A percentile compares a stretch with the other conserved stretches of the same genome.
Evolutionary conservation across 2,113 vertebrate genomes (phyloP).

Genomic region (Mastomys coucha): DNA sequence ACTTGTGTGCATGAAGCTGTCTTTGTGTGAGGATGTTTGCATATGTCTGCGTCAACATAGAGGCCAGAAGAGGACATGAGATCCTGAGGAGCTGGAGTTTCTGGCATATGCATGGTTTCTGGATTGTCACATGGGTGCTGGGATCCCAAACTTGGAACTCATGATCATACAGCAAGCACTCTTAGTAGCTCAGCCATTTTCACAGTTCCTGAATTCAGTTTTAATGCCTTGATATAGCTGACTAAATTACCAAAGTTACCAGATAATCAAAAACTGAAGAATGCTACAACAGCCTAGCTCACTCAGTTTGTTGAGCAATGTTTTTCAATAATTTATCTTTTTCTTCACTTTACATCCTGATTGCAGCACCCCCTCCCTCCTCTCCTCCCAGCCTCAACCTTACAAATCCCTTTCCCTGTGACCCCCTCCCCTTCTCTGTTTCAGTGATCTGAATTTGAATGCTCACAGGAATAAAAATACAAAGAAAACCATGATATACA

Average conservation of each 20-base stretch:
- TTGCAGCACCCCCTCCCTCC: too few relatives aligned
- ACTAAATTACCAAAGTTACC: neutral
- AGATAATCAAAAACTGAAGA: neutral
- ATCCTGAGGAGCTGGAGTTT: neutral
- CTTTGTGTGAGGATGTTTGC: neutral
- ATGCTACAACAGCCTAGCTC: neutral
- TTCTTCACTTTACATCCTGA: too few relatives aligned
- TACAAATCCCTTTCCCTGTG: too few relatives aligned
- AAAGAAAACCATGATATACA: neutral
- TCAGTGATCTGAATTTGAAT: neutral
- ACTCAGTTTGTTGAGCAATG: neutral
- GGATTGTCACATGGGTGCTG: neutral
- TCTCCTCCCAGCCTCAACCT: too few relatives aligned
- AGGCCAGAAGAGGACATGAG: neutral
- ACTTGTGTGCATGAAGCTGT: neutral
- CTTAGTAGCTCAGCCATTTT: neutral
- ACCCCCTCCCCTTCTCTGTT: neutral
- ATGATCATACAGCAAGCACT: neutral
- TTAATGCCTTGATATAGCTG: neutral
- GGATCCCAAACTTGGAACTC: neutral
- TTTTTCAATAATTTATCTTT: neutral
- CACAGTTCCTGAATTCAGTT: neutral
- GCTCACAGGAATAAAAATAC: constrained; percentile 4
- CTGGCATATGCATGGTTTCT: too few relatives aligned
- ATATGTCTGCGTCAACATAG: too few relatives aligned